Evolutionary conservation across 2,888 invertebrate genomes (phyloP), one percentile per base, ranked within the genome.

Genomic region (Anoplius nigerrimus): DNA sequence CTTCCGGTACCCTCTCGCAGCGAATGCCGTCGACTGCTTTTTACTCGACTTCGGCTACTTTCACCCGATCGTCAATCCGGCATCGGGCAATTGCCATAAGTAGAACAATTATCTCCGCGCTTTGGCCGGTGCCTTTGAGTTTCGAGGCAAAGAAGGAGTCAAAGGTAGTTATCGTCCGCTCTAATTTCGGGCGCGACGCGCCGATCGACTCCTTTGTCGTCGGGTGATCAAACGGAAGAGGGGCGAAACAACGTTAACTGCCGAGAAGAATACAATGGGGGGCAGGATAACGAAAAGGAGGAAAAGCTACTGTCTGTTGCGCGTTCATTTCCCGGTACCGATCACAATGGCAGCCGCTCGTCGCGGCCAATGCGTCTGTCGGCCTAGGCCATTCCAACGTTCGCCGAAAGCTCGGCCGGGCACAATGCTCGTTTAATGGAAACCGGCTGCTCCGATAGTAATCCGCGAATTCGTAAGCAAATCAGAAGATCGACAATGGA

Each of bases 381-480:
- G n/a, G 43, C 21, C 34, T 16, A 42, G 16, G 16, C 22, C 16
- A 34, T 34, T 16, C 57, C 58, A 51, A 57, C 65, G 53, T 69
- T 60, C 69, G 20, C 34, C 20, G 51, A 63, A 67, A 65, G 61
- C n/a, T 60, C 1, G 42, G 51, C 8, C 34, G 45, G 3, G 55
- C 52, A 63, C 18, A 65, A 34, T 65, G 22, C 34, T 51, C 34
- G 45, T 59, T 56, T 65, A 56, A 69, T 54, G 54, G 65, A 53
- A 71, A 73, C 42, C 64, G 67, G 67, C 63, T 62, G 55, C 15
- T 18, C n/a, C 57, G 45, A 51, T 56, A 45, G 60, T 62, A 69
- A 66, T 71, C 48, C 57, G 24, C 20, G 46, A 71, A 57, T 71
- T 56, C 42, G 64, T 48, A 18, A 48, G 52, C 56, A 73, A 76